Evolutionary conservation across 2,113 vertebrate species (phyloP), one percentile per base, ranked within the genome.

Genomic region (Anser brachyrhynchus): DNA sequence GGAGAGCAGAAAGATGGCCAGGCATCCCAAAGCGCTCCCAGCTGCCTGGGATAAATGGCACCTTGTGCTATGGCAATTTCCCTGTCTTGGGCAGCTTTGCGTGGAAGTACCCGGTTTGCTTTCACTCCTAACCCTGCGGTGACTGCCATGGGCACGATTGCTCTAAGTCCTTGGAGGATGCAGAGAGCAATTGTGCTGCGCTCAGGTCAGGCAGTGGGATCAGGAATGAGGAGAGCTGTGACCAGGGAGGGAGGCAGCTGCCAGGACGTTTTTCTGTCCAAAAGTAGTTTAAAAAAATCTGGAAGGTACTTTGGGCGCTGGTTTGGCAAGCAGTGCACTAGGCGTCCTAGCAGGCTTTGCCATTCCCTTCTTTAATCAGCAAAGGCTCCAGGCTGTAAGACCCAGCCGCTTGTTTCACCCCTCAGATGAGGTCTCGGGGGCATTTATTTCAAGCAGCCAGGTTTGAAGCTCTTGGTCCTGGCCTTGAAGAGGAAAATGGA

Each of bases 401-500:
- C 22, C 9, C 55, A 5, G 26, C 26, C 10, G 1, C 21, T 65
- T 19, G 43, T 43, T 44, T 13, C 8, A 22, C 37, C 84, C 2
- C 58, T 73, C 25, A 3, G 71, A 6, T 49, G 46, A 72, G 39
- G 62, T 33, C 77, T n/a, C 20, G 58, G 49, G 16, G 19, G 17
- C 87, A 19, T 31, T 82, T 8, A 9, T 46, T 88, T 70, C 83
- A 69, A 62, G 61, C 35, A 37, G 33, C 0, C 61, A 59, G 58
- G 17, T 73, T 35, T 6, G 8, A 28, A 92, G 74, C 74, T 80
- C 41, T 55, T 59, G 84, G 84, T 58, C 66, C n/a, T 82, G 89
- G 87, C 87, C 84, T 79, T 69, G 71, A 70, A 87, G 85, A 92
- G 72, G 75, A 69, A 76, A 67, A 16, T 2, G 71, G 64, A 92